Evolutionary conservation across 92 coral and sea anemone species (phyloP).

Genomic region (Anthopleura xanthogrammica): DNA sequence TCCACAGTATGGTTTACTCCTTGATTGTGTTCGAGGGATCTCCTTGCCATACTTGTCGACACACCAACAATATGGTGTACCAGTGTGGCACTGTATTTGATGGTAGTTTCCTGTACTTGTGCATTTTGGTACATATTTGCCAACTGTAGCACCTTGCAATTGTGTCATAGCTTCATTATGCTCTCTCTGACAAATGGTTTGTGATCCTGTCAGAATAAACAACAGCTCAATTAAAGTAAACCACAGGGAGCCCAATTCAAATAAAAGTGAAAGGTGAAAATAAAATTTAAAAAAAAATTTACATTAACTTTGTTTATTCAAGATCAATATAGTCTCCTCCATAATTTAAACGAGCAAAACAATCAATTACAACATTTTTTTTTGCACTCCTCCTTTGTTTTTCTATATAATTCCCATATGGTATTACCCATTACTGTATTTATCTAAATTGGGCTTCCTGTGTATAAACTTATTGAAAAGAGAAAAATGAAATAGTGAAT

Average conservation of each 20-base stretch:
- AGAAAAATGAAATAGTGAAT: too few relatives aligned
- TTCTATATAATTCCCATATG: too few relatives aligned
- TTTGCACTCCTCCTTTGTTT: too few relatives aligned
- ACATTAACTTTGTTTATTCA: too few relatives aligned
- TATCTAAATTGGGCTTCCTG: too few relatives aligned
- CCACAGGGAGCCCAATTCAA: too few relatives aligned
- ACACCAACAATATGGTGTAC: slow-evolving; percentile 90
- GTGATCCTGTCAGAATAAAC: slow-evolving; percentile 18
- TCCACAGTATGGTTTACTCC: slow-evolving; percentile 61
- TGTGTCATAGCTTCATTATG: slow-evolving; percentile 33
- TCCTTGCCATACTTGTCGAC: slow-evolving; percentile 84
- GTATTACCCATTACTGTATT: too few relatives aligned
- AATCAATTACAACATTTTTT: too few relatives aligned
- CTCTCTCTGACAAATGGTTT: slow-evolving; percentile 42
- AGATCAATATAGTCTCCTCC: too few relatives aligned
- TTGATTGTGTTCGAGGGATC: slow-evolving; percentile 63
- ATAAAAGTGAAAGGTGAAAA: not conserved
- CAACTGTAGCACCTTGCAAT: slow-evolving; percentile 31
- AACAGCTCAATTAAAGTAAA: not conserved
- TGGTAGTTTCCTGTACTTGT: slow-evolving; percentile 64
- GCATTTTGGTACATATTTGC: slow-evolving; percentile 61
- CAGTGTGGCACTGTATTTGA: slow-evolving; percentile 73
- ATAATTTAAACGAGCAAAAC: too few relatives aligned
- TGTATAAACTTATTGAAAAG: too few relatives aligned
- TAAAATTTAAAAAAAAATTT: too few relatives aligned